phyloP scores from a whole-genome alignment of 2,113 vertebrate genomes.

The Periophthalmus modestus region DNA sequence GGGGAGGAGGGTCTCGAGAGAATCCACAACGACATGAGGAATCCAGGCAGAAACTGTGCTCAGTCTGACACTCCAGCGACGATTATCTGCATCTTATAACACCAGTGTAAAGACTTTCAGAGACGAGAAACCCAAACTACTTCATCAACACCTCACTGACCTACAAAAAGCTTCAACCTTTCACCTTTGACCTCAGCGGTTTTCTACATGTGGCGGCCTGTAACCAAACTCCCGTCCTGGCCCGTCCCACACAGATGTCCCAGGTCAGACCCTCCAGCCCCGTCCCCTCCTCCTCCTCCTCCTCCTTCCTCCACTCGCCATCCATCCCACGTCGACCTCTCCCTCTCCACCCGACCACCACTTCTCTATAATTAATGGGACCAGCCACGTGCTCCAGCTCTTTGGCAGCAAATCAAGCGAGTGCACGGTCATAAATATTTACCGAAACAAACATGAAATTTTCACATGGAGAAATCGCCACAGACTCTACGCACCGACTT shows the following conservation, averaged over 20 bases:
- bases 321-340: constrained; percentile 35
- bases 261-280: constrained; percentile 5
- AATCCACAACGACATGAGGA: constrained; percentile 1
- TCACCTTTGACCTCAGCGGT: constrained; percentile 43
- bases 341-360: constrained; percentile 30
- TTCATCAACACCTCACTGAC: constrained; percentile 27
- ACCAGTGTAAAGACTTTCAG: too few species aligned
- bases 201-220: constrained; percentile 21
- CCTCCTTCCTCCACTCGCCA: constrained; percentile 52
- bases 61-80: too few species aligned
- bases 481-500: background rate
- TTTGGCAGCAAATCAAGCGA: constrained; percentile 62
- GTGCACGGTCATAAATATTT: constrained; percentile 74
- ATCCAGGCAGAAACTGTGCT: background rate
- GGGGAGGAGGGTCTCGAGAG: background rate
- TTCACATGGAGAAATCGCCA: constrained; percentile 45
- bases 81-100: too few species aligned
- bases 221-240: constrained; percentile 35
- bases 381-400: constrained; percentile 27
- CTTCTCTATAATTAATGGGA: constrained; percentile 71
- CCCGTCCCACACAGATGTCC: constrained; percentile 48
- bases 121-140: constrained; percentile 1
- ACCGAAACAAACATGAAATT: constrained; percentile 52
- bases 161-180: constrained; percentile 47
- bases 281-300: constrained; percentile 15